A percentile compares a stretch with the other conserved stretches of the same genome.
Conservation (phyloP, 2,888 invertebrate genomes). For the Cryptocephalus primarius region DNA sequence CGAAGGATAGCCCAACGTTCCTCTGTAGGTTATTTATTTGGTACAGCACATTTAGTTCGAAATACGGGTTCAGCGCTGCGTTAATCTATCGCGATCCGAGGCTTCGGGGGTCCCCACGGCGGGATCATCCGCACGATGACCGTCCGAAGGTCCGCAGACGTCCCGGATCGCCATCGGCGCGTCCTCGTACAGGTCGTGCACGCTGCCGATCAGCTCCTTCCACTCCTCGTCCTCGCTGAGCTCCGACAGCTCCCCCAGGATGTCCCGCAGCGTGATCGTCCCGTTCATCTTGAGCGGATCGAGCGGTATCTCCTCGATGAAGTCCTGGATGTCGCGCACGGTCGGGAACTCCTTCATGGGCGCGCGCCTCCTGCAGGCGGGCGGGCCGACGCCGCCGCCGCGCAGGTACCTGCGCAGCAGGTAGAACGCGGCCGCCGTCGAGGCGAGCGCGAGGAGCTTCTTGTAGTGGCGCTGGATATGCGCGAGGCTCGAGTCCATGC, state of each 20-base stretch:
- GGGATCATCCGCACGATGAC: too few relatives aligned
- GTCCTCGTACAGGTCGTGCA: conserved; percentile 31
- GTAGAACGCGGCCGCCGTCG: conserved; percentile 12
- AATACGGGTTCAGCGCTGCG: too few relatives aligned
- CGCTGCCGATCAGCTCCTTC: conserved; percentile 26
- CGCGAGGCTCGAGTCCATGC: too few relatives aligned
- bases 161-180: conserved; percentile 33
- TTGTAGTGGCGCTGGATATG: conserved; percentile 13
- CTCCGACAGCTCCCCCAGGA: conserved; percentile 24
- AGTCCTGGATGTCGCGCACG: conserved; percentile 24
- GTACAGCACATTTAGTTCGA: too few relatives aligned
- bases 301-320: conserved; percentile 26
- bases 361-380: conserved; percentile 7
- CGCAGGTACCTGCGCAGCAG: conserved; percentile 10
- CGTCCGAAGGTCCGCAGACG: too few relatives aligned
- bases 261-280: conserved; percentile 21
- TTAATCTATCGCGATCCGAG: too few relatives aligned
- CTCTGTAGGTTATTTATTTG: too few relatives aligned
- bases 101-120: too few relatives aligned
- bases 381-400: conserved; percentile 4
- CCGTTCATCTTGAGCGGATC: conserved; percentile 20
- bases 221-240: conserved; percentile 28
- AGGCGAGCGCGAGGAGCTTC: conserved; percentile 12
- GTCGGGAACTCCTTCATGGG: conserved; percentile 22
- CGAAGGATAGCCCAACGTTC: too few relatives aligned